Evolutionary conservation across 2,888 invertebrate species (phyloP).

Genomic region (Melanargia galathea): DNA sequence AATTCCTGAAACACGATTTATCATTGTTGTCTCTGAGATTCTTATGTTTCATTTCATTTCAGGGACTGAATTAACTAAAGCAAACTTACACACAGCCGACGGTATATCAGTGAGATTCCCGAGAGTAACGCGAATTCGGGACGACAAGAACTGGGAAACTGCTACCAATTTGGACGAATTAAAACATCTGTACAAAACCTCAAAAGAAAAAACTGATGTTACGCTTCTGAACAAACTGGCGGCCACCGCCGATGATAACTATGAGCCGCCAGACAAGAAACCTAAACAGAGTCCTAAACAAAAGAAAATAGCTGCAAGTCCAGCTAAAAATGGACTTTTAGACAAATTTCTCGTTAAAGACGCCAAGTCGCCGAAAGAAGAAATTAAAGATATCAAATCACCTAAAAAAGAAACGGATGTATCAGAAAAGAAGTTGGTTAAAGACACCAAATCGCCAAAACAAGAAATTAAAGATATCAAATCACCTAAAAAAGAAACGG

Average conservation of each 20-base stretch:
- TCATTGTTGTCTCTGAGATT: too few species aligned
- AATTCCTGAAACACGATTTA: too few species aligned
- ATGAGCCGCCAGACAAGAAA: constrained; percentile 58
- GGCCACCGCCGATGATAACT: constrained; percentile 51
- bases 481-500: constrained; percentile 26
- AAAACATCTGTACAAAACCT: constrained; percentile 85
- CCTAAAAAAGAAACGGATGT: constrained; percentile 27
- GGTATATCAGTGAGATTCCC: constrained; percentile 98
- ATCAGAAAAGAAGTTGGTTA: constrained; percentile 11
- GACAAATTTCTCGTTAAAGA: constrained; percentile 41
- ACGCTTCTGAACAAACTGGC: constrained; percentile 78
- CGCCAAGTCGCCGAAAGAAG: constrained; percentile 28
- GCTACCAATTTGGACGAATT: constrained; percentile 92
- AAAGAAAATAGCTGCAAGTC: constrained; percentile 27
- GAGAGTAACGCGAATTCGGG: constrained; percentile 90
- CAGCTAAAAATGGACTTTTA: constrained; percentile 31
- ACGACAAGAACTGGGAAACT: constrained; percentile 92
- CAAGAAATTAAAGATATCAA: constrained; percentile 31
- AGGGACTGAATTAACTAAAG: constrained; percentile 90
- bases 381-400: constrained; percentile 30
- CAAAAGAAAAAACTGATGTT: constrained; percentile 85
- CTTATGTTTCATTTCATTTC: constrained; percentile 43
- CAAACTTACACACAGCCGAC: constrained; percentile 93
- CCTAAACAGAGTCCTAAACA: constrained; percentile 54
- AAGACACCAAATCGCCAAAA: constrained; percentile 30